A percentile compares a stretch with the other conserved stretches of the same genome.
These are phyloP conservation scores for Phyllotis vaccarum DNA, from an alignment of 2,797 vertebrate genomes.

Conservation along the genomic window DNA sequence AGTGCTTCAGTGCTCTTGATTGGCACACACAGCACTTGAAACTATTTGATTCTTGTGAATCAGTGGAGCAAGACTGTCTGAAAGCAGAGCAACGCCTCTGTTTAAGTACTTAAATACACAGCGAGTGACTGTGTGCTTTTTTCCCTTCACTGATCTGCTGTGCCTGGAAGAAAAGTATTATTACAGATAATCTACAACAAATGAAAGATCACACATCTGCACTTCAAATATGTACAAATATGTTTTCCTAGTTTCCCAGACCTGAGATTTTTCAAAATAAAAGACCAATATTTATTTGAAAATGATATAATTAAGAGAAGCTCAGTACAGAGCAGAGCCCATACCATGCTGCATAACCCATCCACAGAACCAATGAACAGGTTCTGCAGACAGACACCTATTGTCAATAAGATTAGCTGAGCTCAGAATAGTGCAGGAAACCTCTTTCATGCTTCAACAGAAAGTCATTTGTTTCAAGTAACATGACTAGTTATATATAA, in stretches of 20 bases:
- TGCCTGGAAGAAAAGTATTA: slow-evolving; percentile 67
- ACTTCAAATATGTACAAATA: slow-evolving; percentile 75
- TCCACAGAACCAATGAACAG: slow-evolving; percentile 67
- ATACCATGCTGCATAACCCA: slow-evolving; percentile 21
- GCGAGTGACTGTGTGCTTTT: slow-evolving; percentile 24
- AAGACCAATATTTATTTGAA: slow-evolving; percentile 83
- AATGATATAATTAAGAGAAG: slow-evolving; percentile 78
- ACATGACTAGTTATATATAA: slow-evolving; percentile 83
- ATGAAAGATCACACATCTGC: slow-evolving; percentile 72
- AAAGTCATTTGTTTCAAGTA: slow-evolving; percentile 84
- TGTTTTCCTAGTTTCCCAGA: slow-evolving; percentile 81
- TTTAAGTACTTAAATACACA: slow-evolving; percentile 74
- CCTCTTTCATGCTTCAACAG: slow-evolving; percentile 81
- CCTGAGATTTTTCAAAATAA: slow-evolving; percentile 82
- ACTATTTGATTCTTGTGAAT: slow-evolving; percentile 72
- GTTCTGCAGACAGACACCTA: slow-evolving; percentile 70
- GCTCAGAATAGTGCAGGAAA: slow-evolving; percentile 82
- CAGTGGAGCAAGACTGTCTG: slow-evolving; percentile 67
- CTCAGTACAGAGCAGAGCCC: slow-evolving; percentile 63
- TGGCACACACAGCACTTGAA: slow-evolving; percentile 70
- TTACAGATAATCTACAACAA: slow-evolving; percentile 79
- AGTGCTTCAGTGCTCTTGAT: slow-evolving; percentile 63
- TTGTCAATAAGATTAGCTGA: slow-evolving; percentile 81
- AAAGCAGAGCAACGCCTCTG: slow-evolving; percentile 51
- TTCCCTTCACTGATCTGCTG: slow-evolving; percentile 21